Evolutionary conservation across 2,888 invertebrate species (phyloP).

Genomic region (Horisme vitalbata): DNA sequence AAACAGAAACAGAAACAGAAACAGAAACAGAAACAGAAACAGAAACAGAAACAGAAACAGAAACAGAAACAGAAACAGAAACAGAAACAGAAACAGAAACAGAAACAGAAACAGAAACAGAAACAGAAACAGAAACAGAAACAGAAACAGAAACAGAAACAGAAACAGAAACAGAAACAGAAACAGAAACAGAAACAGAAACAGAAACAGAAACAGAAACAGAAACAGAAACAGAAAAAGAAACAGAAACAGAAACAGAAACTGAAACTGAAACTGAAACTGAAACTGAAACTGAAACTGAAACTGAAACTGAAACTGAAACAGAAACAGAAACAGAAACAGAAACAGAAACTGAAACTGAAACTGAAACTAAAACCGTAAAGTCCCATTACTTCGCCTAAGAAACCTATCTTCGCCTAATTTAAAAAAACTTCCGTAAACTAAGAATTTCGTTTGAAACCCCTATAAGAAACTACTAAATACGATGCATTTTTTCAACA

Average conservation of each 20-base stretch:
- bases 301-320: too few relatives aligned
- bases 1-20: constrained; percentile 3
- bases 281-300: too few relatives aligned
- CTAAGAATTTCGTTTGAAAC: too few relatives aligned
- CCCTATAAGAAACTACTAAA: too few relatives aligned
- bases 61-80: constrained; percentile 5
- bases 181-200: background rate
- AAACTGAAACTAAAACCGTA: constrained; percentile 1
- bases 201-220: background rate
- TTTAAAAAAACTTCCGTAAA: too few relatives aligned
- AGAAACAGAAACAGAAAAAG: background rate
- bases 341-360: too few relatives aligned
- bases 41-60: constrained; percentile 8
- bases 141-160: background rate
- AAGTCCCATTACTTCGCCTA: too few relatives aligned
- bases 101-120: constrained; percentile 9
- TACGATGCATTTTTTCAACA: too few relatives aligned
- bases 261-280: background rate
- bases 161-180: background rate
- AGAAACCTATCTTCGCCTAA: too few relatives aligned
- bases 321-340: too few relatives aligned
- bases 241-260: background rate
- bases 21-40: constrained; percentile 5
- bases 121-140: constrained; percentile 1
- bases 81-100: constrained; percentile 6